Evolutionary conservation across 2,113 vertebrate species (phyloP), one percentile per base, ranked within the genome.

Genomic region (Meles meles): DNA sequence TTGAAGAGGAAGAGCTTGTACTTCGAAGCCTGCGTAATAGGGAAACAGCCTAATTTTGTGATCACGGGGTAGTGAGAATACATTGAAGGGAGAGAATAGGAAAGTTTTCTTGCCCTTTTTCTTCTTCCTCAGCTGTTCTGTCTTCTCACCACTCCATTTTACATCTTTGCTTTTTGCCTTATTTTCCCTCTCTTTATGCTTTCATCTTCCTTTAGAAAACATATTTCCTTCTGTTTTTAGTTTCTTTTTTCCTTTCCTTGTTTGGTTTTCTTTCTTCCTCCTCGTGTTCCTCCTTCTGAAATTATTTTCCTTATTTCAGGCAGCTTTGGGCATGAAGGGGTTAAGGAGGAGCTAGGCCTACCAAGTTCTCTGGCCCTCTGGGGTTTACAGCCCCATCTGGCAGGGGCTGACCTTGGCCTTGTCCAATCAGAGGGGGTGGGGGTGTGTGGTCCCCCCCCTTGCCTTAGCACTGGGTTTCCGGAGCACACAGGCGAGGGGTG

Each of bases 311-410:
- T 63, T 76, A 49, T 93, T 94, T 79, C 65, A 76, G 85, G 55
- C 71, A 34, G 52, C 49, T 72, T 65, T 87, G 79, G 94, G 42
- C 52, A 7, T 17, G 76, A 85, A 97, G 84, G 93, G 91, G 97
- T 98, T 98, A 98, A 97, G 9, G 42, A 79, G 81, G 87, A 91
- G 85, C 88, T 72, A 31, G 37, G 74, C 92, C 88, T 88, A 97
- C 85, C 76, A 59, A 97, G 95, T 88, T 96, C 92, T 88, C n/a
- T 80, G 92, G 77, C 94, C 98, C 97, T 98, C 98, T 98, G 98
- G 98, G 99, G 99, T 99, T 99, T 99, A 98, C 98, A 98, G 97
- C 97, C 94, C 98, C 98, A 98, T 98, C 92, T 98, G 98, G 99
- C 99, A 99, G 99, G 99, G 99, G 99, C 99, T 98, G 97, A 98